Conservation (phyloP, 2,113 vertebrate genomes). For the Rhea americana region DNA sequence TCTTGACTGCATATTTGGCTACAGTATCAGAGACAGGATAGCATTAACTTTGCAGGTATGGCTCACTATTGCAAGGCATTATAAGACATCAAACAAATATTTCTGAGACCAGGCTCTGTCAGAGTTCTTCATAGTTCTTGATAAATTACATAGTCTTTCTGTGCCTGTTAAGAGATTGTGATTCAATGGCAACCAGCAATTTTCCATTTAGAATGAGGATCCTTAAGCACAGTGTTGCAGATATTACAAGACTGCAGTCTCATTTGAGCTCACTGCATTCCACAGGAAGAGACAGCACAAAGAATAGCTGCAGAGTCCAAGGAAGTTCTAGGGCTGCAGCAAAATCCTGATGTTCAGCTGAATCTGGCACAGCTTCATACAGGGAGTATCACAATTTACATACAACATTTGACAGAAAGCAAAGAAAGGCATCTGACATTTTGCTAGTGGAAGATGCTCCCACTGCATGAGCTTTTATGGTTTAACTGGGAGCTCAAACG, state of each 20-base stretch:
- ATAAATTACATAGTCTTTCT: not conserved
- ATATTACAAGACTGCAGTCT: not conserved
- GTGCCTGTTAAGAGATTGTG: not conserved
- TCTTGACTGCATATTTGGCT: not conserved
- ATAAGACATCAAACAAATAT: not conserved
- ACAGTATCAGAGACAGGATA: rapidly evolving
- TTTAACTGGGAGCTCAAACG: not conserved
- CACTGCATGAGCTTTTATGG: not conserved
- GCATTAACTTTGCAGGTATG: not conserved
- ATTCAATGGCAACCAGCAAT: not conserved
- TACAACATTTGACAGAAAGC: not conserved
- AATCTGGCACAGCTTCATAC: not conserved
- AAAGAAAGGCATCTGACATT: not conserved
- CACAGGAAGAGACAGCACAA: not conserved
- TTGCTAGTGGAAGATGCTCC: not conserved
- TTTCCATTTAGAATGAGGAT: not conserved
- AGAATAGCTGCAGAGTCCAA: not conserved
- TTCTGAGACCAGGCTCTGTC: not conserved
- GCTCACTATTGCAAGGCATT: not conserved
- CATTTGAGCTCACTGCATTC: not conserved
- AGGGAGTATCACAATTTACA: not conserved
- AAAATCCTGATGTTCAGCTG: not conserved
- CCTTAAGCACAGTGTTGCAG: not conserved
- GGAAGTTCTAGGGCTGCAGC: not conserved
- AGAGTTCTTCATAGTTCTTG: not conserved